Percentiles rank a stretch among this genome's conserved stretches.
These are phyloP conservation scores for Circaetus cinerascens DNA, from an alignment of 2,113 vertebrate genomes.

Conservation along the genomic window DNA sequence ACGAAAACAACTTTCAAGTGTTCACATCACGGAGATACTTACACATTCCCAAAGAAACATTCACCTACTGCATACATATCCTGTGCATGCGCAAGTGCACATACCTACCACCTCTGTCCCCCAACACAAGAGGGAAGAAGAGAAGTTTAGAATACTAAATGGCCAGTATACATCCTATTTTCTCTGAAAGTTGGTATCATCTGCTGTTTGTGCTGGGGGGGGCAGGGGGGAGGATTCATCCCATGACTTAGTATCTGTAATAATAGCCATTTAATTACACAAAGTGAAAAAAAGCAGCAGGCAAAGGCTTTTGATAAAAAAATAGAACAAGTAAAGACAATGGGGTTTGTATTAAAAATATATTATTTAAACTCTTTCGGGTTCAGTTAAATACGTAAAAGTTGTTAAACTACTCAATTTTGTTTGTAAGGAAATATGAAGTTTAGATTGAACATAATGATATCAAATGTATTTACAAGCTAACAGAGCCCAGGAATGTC, in stretches of 20 bases:
- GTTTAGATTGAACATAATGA: background rate
- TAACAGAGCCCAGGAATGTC: background rate
- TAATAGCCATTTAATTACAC: background rate
- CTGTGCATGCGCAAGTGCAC: accelerated
- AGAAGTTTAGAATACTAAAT: background rate
- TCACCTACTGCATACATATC: background rate
- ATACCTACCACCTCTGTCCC: background rate
- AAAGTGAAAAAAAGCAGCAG: background rate
- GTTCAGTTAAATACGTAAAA: background rate
- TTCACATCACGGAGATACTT: background rate
- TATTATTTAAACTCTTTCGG: background rate
- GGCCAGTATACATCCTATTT: background rate
- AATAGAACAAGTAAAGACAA: background rate
- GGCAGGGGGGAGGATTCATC: background rate
- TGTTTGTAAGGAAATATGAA: background rate
- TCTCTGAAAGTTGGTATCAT: background rate
- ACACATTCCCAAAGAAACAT: background rate
- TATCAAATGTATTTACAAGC: background rate
- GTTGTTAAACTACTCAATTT: background rate
- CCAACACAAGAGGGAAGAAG: background rate
- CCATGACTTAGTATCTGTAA: background rate
- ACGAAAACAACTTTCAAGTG: background rate
- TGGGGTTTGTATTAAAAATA: background rate
- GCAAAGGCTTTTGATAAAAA: background rate
- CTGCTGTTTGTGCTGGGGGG: background rate